Conservation (phyloP, 64 coral and sea anemone genomes). For the Stichodactyla helianthus region DNA sequence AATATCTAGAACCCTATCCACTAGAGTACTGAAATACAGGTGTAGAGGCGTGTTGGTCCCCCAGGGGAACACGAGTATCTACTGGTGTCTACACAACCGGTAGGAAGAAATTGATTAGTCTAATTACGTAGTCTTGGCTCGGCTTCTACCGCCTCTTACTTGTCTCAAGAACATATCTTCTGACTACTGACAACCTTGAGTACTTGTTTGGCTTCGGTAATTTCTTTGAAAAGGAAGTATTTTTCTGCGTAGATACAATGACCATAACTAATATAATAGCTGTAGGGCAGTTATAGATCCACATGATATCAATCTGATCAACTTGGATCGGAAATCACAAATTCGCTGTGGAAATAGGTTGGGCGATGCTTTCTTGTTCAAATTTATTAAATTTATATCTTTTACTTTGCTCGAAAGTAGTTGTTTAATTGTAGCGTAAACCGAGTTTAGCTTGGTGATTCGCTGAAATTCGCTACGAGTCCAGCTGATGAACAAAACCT, state of each 20-base stretch:
- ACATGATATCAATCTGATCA: neutral
- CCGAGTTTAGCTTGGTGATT: too few relatives aligned
- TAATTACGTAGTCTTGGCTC: neutral
- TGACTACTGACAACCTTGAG: neutral
- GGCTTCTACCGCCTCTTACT: neutral
- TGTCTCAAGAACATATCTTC: neutral
- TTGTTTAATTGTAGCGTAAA: too few relatives aligned
- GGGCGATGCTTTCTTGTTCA: too few relatives aligned
- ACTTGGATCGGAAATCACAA: neutral
- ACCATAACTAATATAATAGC: neutral
- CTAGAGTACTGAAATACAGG: neutral
- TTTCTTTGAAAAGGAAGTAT: neutral
- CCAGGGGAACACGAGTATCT: neutral
- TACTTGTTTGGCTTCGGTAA: conserved; percentile 4
- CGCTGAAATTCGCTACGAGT: neutral
- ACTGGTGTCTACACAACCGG: neutral
- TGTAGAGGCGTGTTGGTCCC: neutral
- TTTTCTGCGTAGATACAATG: conserved; percentile 5
- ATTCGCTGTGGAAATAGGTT: too few relatives aligned
- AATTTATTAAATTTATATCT: too few relatives aligned
- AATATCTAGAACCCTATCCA: neutral
- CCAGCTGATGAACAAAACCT: neutral
- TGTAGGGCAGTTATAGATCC: neutral
- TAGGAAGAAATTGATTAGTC: conserved; percentile 10
- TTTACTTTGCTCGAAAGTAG: too few relatives aligned